Conservation (phyloP, 2,888 invertebrate genomes). For the Hedychridium roseum region DNA sequence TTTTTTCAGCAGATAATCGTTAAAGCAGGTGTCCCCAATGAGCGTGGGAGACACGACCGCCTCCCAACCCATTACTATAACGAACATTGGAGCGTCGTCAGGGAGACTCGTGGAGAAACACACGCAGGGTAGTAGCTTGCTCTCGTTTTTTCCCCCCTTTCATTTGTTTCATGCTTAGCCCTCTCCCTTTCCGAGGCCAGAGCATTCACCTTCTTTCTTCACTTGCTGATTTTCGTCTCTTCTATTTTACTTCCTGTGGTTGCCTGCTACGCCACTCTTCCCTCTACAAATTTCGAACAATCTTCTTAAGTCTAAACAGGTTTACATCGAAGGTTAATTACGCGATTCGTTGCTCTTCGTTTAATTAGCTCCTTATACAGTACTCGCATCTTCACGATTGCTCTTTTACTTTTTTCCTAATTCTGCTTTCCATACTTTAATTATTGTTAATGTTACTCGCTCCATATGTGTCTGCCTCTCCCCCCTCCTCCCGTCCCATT, state of each 20-base stretch:
- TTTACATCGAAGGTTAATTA: no score
- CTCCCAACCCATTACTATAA: slow-evolving; percentile 53
- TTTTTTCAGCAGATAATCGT: slow-evolving; percentile 50
- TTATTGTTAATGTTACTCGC: no score
- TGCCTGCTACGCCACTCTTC: neutral
- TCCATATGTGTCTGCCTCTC: neutral
- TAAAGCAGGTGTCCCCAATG: slow-evolving; percentile 56
- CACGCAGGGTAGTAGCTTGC: slow-evolving; percentile 42
- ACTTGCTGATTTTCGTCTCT: neutral
- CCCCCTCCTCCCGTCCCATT: no score
- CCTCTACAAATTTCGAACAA: no score
- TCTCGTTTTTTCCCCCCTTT: slow-evolving; percentile 26
- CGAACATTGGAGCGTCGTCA: slow-evolving; percentile 51
- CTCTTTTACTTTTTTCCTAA: no score
- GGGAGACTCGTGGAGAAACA: slow-evolving; percentile 59
- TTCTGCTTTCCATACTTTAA: no score
- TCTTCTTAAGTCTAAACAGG: no score
- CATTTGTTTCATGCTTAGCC: slow-evolving; percentile 14
- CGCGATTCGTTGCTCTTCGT: no score
- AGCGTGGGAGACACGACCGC: slow-evolving; percentile 59
- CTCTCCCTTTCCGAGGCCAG: slow-evolving; percentile 12
- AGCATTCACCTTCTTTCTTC: neutral
- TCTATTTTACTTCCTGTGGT: neutral
- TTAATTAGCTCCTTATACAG: no score
- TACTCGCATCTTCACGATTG: no score